Evolutionary conservation across 1,140 invertebrate genomes (phyloP), one percentile per base, ranked within the genome.

Genomic region (Pseudomyrmex sp.): DNA sequence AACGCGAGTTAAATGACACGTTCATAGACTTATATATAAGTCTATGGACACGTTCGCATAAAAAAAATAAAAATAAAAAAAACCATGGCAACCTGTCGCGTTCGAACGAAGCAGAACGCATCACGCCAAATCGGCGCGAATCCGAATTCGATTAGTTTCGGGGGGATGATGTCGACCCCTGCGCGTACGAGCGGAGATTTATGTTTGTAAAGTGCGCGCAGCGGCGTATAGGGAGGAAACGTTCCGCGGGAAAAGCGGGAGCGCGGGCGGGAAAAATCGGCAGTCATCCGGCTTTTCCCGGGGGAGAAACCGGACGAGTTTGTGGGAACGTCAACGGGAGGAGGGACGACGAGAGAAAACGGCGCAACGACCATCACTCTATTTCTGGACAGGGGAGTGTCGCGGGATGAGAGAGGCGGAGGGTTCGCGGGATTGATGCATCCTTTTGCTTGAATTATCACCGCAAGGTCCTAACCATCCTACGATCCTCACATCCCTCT

Each of bases 401-500:
- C 62, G 70, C 87, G 77, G 73, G 68, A 84, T 46, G 70, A 74
- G 75, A 65, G 82, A 62, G 72, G 69, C 74, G 65, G 61, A 90
- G 87, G 85, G 87, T 66, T 66, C 74, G 58, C 76, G 91, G 92
- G 87, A 93, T 93, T 87, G 90, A 93, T 93, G 91, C 86, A 93
- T 94, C 93, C 93, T 93, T 94, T 93, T 82, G 89, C 86, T 88
- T 93, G 90, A 93, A 91, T 93, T 94, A 93, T 92, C 88, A 85
- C 85, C 90, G 50, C 35, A 35, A 35, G 63, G 72, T 87, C 82
- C 86, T 88, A 74, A 74, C 73, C 59, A 87, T 80, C 66, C 23
- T 35, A 35, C 35, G 35, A 35, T 35, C 35, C 35, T 35, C 35
- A 7, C 35, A 35, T 35, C 35, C 35, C 35, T 35, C 35, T 35